These are phyloP conservation scores for Petrocephalus schoutedeni DNA, from an alignment of 2,797 vertebrate species.

Conservation along the genomic window DNA sequence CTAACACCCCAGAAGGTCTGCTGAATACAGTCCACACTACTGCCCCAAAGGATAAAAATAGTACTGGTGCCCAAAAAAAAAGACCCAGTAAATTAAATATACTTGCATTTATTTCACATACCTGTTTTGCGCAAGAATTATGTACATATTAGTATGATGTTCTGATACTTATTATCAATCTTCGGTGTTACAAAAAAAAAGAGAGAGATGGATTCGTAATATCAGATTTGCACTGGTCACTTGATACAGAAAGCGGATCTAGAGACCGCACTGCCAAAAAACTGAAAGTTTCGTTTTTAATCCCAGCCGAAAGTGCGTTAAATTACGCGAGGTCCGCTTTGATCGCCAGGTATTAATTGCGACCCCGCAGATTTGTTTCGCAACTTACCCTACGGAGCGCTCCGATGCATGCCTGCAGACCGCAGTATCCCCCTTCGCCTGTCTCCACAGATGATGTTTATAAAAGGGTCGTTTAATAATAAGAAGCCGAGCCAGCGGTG, in stretches of 20 bases:
- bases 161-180: neutral
- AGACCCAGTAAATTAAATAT: neutral
- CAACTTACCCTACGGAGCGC: slow-evolving; percentile 3
- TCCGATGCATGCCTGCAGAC: neutral
- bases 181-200: neutral
- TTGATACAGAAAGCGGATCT: neutral
- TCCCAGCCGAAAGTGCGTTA: neutral
- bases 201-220: neutral
- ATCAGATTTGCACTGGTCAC: slow-evolving; percentile 3
- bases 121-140: neutral
- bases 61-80: neutral
- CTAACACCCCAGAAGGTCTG: neutral
- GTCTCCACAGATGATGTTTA: neutral
- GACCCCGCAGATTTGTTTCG: neutral
- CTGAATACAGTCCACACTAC: neutral
- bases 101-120: neutral
- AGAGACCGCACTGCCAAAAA: neutral
- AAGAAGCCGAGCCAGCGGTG: neutral
- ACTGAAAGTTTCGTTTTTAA: neutral
- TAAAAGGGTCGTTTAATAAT: neutral
- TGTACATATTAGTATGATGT: neutral
- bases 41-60: neutral
- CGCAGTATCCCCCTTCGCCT: neutral
- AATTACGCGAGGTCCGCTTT: neutral
- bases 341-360: slow-evolving; percentile 11